Base-by-base conservation (phyloP, 2,888 invertebrate species). In the Ramazzottius varieornatus region DNA sequence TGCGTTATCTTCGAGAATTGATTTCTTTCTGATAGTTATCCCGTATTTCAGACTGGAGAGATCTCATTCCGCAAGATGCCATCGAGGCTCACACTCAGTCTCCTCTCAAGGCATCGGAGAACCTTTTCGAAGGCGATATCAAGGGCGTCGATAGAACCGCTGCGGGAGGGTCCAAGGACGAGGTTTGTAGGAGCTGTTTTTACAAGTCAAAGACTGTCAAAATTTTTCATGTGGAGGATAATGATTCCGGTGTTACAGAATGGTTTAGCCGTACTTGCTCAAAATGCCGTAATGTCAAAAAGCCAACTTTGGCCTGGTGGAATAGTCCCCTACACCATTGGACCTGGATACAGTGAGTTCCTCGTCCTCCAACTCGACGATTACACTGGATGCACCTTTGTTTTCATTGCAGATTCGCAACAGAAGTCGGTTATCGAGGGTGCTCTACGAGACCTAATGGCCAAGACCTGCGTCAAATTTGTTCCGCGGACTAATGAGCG, bases 381-480 rank as follows among this genome's bases (percentile, higher is more conserved):
- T 8, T 40, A 13, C 8, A 40, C 20, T 40, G 8, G 40, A 40
- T 40, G 8, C 40, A 40, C 40, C 40, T 20, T 40, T 40, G 40
- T 13, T 40, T 54, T 8, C 29, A 29, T 29, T 54, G 54, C 54
- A 54, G 54, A 13, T 4, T 24, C n/a, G 20, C 54, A 54, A 24
- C 54, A 54, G 29, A 54, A 54, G 54, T 29, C 20, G 54, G 54
- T 54, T 16, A 54, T 54, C 8, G n/a, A n/a, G 54, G 54, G 54
- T 24, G 54, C 54, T 8, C 29, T 54, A 4, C 8, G 24, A 16
- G 54, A 54, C 54, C 8, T 54, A 4, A 54, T 54, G 54, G 4
- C 20, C 1, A 69, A 71, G 64, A 67, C 67, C 2, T 74, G 74
- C 64, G 70, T 74, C 33, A 66, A 68, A 2, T 72, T 74, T 65